Base-by-base conservation (phyloP, 2,797 vertebrate species). In the Otus scops region DNA sequence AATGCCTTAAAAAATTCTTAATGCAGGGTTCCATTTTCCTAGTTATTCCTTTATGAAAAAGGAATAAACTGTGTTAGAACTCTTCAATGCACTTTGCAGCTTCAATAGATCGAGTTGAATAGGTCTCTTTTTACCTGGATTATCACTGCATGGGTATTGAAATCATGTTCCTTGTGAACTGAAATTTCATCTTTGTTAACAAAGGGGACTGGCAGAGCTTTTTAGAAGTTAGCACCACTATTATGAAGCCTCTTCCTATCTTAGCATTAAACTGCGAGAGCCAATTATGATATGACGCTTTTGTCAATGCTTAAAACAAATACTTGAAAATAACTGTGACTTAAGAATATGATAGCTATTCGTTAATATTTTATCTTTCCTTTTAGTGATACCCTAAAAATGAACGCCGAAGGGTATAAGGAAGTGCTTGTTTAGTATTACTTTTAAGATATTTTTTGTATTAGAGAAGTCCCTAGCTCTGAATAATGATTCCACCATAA, bases 161-260 rank as follows among this genome's bases (percentile, higher is more conserved):
- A 96, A 82, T 92, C 60, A 30, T 60, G 32, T 27, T 89, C 56
- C 69, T 84, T 68, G 39, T 91, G 84, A 95, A 65, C 22, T 79
- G 75, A 92, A 96, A 88, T 85, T 81, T 88, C 81, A 60, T 68
- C 57, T 75, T 68, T 51, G 50, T 51, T 90, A 82, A 93, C 77
- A 95, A 95, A 93, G 43, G 70, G 27, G 56, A 76, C 47, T 45
- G 63, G 21, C 65, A 91, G 83, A 85, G 70, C 51, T 71, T 88
- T 95, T 80, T 51, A 50, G 34, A 95, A 90, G 38, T 81, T 38
- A 85, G 15, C 18, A n/a, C 38, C 4, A 3, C 85, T 95, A 47
- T 94, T 84, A 26, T 27, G 48, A 80, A 89, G 8, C 28, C 13
- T 79, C 30, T 74, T 89, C 34, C 36, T 63, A 11, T 77, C 17